Evolutionary conservation across 2,113 vertebrate species (phyloP).

Genomic region (Phalacrocorax aristotelis): DNA sequence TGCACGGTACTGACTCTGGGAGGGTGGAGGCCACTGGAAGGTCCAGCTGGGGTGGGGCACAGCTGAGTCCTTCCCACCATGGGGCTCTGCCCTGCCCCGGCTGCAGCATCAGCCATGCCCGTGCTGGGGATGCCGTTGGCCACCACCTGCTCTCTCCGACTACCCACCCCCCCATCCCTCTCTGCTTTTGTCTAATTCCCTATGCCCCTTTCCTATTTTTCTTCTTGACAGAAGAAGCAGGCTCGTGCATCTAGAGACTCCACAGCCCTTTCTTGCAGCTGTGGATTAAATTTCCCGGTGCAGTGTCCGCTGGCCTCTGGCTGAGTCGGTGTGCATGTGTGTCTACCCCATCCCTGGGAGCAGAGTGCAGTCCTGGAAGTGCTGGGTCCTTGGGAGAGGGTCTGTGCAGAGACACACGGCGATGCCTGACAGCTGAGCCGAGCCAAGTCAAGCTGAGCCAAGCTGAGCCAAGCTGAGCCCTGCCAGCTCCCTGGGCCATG

Average conservation of each 20-base stretch:
- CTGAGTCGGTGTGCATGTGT: not conserved
- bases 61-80: not conserved
- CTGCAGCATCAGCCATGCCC: not conserved
- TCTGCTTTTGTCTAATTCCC: slow-evolving; percentile 44
- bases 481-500: not conserved
- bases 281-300: slow-evolving; percentile 38
- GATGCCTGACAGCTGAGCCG: not conserved
- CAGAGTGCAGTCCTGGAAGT: not conserved
- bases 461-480: not conserved
- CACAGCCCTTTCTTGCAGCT: slow-evolving; percentile 1
- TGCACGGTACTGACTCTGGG: not conserved
- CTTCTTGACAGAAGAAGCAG: slow-evolving; percentile 50
- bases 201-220: slow-evolving; percentile 41
- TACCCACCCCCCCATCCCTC: not conserved
- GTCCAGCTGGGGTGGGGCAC: not conserved
- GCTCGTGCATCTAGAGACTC: slow-evolving; percentile 17
- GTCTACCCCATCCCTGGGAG: not conserved
- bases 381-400: not conserved
- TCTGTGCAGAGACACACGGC: rapidly evolving
- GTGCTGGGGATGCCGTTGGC: not conserved
- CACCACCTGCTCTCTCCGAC: not conserved
- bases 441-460: not conserved
- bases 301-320: not conserved
- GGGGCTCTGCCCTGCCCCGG: not conserved
- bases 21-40: not conserved